These are phyloP conservation scores for Tiphia femorata DNA, from an alignment of 2,888 invertebrate species.

Conservation along the genomic window DNA sequence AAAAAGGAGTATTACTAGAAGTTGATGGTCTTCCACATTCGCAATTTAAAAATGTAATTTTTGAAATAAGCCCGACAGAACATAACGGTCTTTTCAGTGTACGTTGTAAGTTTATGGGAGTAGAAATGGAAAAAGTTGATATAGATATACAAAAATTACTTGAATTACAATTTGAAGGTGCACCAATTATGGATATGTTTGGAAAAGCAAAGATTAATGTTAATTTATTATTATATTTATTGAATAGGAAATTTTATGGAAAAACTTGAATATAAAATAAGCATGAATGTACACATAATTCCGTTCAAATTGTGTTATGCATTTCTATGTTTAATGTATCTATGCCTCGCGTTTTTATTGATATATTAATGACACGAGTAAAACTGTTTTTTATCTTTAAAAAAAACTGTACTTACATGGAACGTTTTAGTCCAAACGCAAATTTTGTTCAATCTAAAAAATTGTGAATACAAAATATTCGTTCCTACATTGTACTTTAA, in stretches of 20 bases:
- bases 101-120: slow-evolving; percentile 82
- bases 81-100: slow-evolving; percentile 78
- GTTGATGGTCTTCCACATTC: slow-evolving; percentile 77
- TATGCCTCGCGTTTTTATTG: not conserved
- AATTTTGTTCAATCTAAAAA: no score
- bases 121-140: slow-evolving; percentile 80
- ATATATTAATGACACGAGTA: no score
- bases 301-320: no score
- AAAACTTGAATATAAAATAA: slow-evolving; percentile 1
- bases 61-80: slow-evolving; percentile 79
- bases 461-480: no score
- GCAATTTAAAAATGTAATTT: slow-evolving; percentile 82
- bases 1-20: slow-evolving; percentile 80
- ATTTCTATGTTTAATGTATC: not conserved
- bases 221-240: slow-evolving; percentile 79
- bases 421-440: no score
- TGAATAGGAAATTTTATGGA: slow-evolving; percentile 83
- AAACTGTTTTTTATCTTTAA: no score
- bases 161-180: slow-evolving; percentile 83
- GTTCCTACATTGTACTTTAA: no score
- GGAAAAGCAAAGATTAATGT: slow-evolving; percentile 85
- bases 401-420: no score
- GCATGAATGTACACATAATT: no score
- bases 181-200: slow-evolving; percentile 82
- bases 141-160: slow-evolving; percentile 80